A percentile compares a stretch with the other conserved stretches of the same genome.
phyloP scores from a whole-genome alignment of 2,113 vertebrate species.

The Neolamprologus variostigma region DNA sequence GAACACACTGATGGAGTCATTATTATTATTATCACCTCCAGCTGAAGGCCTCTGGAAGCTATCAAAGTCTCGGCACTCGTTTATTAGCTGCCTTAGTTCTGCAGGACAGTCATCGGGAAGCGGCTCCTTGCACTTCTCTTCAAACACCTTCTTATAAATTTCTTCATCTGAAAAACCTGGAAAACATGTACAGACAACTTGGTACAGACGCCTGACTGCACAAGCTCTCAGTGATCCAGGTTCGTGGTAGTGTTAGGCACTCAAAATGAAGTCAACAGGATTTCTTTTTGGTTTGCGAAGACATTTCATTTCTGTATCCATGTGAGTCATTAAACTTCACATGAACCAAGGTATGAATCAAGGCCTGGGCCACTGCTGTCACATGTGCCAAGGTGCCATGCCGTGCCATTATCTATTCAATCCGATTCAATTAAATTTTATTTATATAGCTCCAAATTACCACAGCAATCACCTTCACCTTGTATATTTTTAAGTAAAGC shows the following conservation, averaged over 20 bases:
- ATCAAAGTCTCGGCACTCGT: slow-evolving; percentile 63
- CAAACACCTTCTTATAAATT: slow-evolving; percentile 63
- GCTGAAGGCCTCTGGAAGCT: slow-evolving; percentile 71
- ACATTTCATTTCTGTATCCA: not conserved
- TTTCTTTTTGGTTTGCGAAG: not conserved
- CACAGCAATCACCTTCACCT: not conserved
- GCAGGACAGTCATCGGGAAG: slow-evolving; percentile 71
- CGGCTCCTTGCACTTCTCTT: slow-evolving; percentile 35
- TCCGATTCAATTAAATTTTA: too few species aligned
- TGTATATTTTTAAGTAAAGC: not conserved
- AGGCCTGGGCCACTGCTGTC: too few species aligned
- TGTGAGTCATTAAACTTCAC: too few species aligned
- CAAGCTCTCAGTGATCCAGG: not conserved
- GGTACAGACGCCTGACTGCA: not conserved
- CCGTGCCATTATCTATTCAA: too few species aligned
- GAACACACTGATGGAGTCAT: not conserved
- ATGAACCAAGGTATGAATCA: too few species aligned
- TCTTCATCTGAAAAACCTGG: slow-evolving; percentile 51
- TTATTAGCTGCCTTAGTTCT: slow-evolving; percentile 59
- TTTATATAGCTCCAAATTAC: not conserved
- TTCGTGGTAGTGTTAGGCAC: not conserved
- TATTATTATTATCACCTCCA: slow-evolving; percentile 39
- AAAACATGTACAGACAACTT: not conserved
- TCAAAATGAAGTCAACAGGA: accelerated
- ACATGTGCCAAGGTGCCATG: too few species aligned